Percentiles rank a stretch among this genome's conserved stretches.
Evolutionary conservation across 2,113 vertebrate species (phyloP).

Genomic region (Sitta europaea): DNA sequence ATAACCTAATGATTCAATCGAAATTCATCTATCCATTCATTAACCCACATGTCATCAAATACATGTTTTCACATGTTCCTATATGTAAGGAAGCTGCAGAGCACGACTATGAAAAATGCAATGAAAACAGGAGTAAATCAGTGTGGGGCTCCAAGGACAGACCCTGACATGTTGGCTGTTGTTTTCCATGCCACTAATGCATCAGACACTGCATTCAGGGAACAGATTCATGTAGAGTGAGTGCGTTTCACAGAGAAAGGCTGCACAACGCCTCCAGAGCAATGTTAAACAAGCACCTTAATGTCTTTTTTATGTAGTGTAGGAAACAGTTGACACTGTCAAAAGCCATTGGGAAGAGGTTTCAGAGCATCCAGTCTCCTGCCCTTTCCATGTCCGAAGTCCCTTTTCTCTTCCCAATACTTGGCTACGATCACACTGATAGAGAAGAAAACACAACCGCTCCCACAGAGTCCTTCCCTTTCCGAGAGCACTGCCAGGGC

Average conservation of each 20-base stretch:
- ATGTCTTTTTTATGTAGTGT: neutral
- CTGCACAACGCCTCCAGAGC: neutral
- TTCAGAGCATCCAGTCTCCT: neutral
- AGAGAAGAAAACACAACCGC: accelerated
- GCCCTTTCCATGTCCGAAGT: neutral
- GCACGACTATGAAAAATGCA: neutral
- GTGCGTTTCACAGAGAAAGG: neutral
- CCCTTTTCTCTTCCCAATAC: neutral
- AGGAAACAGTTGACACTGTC: neutral
- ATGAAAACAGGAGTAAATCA: neutral
- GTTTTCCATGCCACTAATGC: neutral
- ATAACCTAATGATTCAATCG: neutral
- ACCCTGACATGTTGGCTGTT: neutral
- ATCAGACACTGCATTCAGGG: neutral
- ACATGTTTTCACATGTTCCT: neutral
- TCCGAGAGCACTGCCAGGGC: neutral
- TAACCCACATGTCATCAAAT: neutral
- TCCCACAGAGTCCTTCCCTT: neutral
- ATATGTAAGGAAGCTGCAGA: neutral
- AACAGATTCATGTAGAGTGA: neutral
- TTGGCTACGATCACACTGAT: accelerated
- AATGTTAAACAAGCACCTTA: neutral
- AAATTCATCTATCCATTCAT: neutral
- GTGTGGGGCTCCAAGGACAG: neutral
- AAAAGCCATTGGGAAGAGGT: neutral